These are phyloP conservation scores for Oxyura jamaicensis DNA, from an alignment of 2,113 vertebrate genomes.

Conservation along the genomic window DNA sequence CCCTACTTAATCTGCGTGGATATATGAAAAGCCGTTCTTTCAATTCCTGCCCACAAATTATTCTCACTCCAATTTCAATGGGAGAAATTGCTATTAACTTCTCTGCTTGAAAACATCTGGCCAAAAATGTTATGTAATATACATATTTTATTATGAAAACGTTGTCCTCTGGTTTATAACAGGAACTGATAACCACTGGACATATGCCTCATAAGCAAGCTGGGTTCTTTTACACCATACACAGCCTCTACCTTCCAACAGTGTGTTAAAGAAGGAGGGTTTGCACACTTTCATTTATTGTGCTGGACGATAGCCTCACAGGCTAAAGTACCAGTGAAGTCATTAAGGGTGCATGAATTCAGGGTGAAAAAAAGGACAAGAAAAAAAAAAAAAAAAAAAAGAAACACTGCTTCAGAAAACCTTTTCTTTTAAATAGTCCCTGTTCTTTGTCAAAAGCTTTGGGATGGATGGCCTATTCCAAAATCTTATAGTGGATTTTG, in stretches of 20 bases:
- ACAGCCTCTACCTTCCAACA: not conserved
- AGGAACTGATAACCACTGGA: not conserved
- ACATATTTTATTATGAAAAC: not conserved
- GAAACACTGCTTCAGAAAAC: slow-evolving; percentile 45
- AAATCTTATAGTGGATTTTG: slow-evolving; percentile 40
- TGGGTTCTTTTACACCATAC: not conserved
- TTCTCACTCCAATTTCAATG: not conserved
- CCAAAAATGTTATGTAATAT: not conserved
- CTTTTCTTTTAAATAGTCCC: slow-evolving; percentile 58
- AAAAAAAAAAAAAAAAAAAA: slow-evolving; percentile 23
- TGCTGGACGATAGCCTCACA: slow-evolving; percentile 37
- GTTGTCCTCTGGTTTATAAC: not conserved
- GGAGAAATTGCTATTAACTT: not conserved
- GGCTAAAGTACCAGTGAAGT: slow-evolving; percentile 36
- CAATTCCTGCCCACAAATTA: not conserved
- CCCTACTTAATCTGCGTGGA: not conserved
- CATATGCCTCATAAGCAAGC: not conserved
- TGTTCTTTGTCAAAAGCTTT: slow-evolving; percentile 63
- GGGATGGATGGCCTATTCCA: slow-evolving; percentile 28
- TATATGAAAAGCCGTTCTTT: not conserved
- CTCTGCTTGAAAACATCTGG: not conserved
- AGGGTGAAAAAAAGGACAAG: not conserved
- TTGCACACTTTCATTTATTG: slow-evolving; percentile 37
- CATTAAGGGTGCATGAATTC: slow-evolving; percentile 27
- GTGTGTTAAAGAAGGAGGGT: not conserved